Conservation (phyloP, 2,113 vertebrate species). For the Mesitornis unicolor region DNA sequence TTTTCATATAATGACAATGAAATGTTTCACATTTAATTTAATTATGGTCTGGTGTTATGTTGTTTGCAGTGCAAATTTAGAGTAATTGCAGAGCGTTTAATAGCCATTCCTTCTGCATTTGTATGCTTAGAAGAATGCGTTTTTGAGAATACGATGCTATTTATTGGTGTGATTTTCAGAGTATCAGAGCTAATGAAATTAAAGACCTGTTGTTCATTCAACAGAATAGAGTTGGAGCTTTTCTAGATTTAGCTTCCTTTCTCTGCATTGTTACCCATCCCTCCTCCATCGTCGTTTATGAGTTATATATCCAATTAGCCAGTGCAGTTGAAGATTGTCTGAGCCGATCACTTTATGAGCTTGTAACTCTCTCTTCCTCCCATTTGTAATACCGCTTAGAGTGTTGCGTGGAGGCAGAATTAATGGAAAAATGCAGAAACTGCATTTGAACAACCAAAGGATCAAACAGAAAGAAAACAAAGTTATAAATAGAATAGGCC, state of each 20-base stretch:
- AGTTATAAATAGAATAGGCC: conserved; percentile 32
- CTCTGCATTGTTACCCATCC: background rate
- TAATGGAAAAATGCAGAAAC: background rate
- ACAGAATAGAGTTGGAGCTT: background rate
- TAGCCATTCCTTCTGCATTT: background rate
- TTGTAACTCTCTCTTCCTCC: background rate
- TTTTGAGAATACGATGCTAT: background rate
- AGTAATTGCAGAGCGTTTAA: background rate
- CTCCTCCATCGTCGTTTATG: background rate
- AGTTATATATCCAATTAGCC: background rate
- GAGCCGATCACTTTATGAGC: background rate
- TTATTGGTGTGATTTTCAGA: background rate
- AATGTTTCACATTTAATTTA: conserved; percentile 7
- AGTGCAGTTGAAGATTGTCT: background rate
- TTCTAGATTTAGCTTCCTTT: background rate
- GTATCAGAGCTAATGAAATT: background rate
- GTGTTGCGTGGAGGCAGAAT: background rate
- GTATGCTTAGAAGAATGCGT: background rate
- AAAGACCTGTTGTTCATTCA: background rate
- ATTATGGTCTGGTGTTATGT: background rate
- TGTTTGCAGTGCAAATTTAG: conserved; percentile 17
- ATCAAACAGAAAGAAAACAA: background rate
- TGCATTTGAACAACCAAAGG: background rate
- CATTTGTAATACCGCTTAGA: background rate
- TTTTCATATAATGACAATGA: background rate